Conservation (phyloP, 92 coral and sea anemone genomes). For the Anthopleura xanthogrammica region DNA sequence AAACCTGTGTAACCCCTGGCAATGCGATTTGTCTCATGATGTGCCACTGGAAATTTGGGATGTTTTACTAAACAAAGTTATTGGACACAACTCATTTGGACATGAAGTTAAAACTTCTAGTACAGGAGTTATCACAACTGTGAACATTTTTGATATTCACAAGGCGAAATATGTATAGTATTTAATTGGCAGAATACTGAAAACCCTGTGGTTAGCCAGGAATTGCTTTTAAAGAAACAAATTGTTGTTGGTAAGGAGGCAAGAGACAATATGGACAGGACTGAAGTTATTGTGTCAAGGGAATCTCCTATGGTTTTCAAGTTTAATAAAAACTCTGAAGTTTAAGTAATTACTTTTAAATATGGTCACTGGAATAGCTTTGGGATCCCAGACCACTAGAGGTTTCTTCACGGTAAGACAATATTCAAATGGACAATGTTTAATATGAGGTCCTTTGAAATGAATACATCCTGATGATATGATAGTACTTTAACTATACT, state of each 20-base stretch:
- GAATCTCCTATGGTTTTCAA: neutral
- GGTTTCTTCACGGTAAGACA: too few species aligned
- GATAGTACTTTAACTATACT: too few species aligned
- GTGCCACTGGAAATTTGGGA: conserved; percentile 28
- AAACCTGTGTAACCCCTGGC: conserved; percentile 31
- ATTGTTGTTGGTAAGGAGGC: neutral
- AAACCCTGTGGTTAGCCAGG: neutral
- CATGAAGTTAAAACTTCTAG: conserved; percentile 10
- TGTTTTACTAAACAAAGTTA: conserved; percentile 19
- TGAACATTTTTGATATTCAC: conserved; percentile 12
- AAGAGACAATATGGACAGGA: neutral
- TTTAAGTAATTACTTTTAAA: neutral
- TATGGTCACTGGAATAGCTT: conserved; percentile 28
- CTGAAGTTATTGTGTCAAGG: conserved; percentile 31
- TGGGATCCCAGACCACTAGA: conserved; percentile 27
- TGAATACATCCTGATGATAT: neutral
- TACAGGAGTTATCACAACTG: conserved; percentile 18
- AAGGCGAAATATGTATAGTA: conserved; percentile 24
- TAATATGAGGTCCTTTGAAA: too few species aligned
- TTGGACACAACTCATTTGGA: conserved; percentile 32
- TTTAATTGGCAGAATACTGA: conserved; percentile 37
- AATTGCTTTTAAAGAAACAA: conserved; percentile 11
- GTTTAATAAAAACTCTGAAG: neutral
- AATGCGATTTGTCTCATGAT: conserved; percentile 19
- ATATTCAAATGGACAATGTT: too few species aligned